Evolutionary conservation across 2,797 vertebrate species (phyloP), one percentile per base, ranked within the genome.

Genomic region (Tokudaia tokunoshimensis): DNA sequence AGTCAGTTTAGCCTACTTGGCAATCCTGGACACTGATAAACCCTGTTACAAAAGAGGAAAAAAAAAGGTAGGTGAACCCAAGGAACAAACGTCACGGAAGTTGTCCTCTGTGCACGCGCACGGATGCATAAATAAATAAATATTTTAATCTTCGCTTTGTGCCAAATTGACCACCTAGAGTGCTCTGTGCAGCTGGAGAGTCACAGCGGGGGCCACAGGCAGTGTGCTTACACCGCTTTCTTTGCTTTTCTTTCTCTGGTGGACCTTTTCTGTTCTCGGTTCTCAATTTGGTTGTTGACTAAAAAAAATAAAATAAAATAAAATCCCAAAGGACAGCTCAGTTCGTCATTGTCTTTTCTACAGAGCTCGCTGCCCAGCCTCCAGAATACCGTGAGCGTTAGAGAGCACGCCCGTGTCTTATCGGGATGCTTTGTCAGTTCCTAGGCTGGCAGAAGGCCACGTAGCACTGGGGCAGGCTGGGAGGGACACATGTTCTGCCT

Each of bases 401-500:
- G 85, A 81, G 81, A 78, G 92, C 50, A 20, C 5, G 52, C 72
- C 91, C 41, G 84, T 10, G 63, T 94, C 67, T 78, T 57, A 72
- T 74, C 65, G 20, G 11, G 75, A 52, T 12, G 86, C 52, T 55
- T 74, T 26, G 82, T 44, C 37, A 57, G 5, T 81, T 74, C 91
- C 74, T 61, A 5, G 0, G 1, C 52, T 88, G 96, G 80, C 94
- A 78, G 75, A 75, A 47, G 57, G 75, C 75, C 93, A 24, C 34
- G 0, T 3, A 9, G 90, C 4, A 0, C 76, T 75, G 78, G 89
- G 61, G n/a, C 57, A 52, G 94, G 87, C 14, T 0, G 44, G 80
- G 13, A 70, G 82, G 83, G 13, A 96, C 89, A 75, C 92, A 20
- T 92, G 94, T 92, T 91, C 94, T 65, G 92, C 78, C 6, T 44